A percentile compares a stretch with the other conserved stretches of the same genome.
These are phyloP conservation scores for Drosophila equinoxialis DNA, from an alignment of 1,140 invertebrate species.

Conservation along the genomic window DNA sequence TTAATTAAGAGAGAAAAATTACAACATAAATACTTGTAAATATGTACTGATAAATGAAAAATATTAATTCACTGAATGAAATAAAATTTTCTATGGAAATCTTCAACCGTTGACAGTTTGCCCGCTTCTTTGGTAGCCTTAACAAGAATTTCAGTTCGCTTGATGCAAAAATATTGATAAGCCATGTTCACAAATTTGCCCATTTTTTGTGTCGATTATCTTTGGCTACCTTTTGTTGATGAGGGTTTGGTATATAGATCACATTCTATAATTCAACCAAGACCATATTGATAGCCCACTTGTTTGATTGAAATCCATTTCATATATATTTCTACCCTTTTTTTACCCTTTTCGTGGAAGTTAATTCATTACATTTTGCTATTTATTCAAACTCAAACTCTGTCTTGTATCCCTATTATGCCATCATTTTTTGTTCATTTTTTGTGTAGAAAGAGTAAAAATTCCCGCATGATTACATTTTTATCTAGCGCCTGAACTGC, in stretches of 20 bases:
- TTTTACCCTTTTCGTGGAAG: slow-evolving; percentile 62
- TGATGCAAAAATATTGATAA: slow-evolving; percentile 57
- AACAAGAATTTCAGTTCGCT: slow-evolving; percentile 24
- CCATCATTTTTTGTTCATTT: slow-evolving; percentile 11
- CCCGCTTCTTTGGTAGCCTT: slow-evolving; percentile 65
- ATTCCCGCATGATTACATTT: slow-evolving; percentile 62
- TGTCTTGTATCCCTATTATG: slow-evolving; percentile 7
- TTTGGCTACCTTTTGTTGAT: slow-evolving; percentile 61
- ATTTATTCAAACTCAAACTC: slow-evolving; percentile 54
- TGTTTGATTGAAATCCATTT: slow-evolving; percentile 56
- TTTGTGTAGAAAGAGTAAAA: slow-evolving; percentile 45
- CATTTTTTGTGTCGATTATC: slow-evolving; percentile 46
- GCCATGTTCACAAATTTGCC: slow-evolving; percentile 33
- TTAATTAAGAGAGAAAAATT: slow-evolving; percentile 58
- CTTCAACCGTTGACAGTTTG: slow-evolving; percentile 45
- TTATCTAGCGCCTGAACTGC: slow-evolving; percentile 38
- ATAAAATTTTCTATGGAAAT: slow-evolving; percentile 43
- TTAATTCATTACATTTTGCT: slow-evolving; percentile 66
- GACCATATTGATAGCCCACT: slow-evolving; percentile 67
- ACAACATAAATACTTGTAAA: slow-evolving; percentile 23
- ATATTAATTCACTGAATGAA: slow-evolving; percentile 55
- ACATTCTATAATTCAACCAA: slow-evolving; percentile 55
- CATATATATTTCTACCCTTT: slow-evolving; percentile 35
- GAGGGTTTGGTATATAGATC: slow-evolving; percentile 61
- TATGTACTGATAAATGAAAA: slow-evolving; percentile 5